phyloP scores from a whole-genome alignment of 2,797 vertebrate species.

The Micromesistius poutassou region DNA sequence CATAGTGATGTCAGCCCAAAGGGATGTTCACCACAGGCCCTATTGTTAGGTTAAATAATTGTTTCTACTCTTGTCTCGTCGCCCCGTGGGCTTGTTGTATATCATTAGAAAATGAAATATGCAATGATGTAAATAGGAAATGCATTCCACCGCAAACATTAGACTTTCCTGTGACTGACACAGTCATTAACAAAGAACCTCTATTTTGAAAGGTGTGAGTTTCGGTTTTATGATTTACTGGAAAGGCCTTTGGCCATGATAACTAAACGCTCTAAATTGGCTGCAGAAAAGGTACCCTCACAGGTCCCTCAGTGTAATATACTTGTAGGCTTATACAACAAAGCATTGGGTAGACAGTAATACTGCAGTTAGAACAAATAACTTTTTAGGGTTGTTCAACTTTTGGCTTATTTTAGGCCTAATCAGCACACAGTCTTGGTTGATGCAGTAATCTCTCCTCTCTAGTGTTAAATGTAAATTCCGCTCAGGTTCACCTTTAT shows the following conservation, averaged over 20 bases:
- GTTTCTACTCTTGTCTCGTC: background rate
- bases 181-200: slow-evolving; percentile 1
- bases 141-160: background rate
- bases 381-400: background rate
- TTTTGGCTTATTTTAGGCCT: background rate
- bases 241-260: background rate
- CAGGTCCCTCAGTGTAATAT: background rate
- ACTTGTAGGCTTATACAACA: background rate
- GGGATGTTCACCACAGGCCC: background rate
- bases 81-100: background rate
- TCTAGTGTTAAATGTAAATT: background rate
- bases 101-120: background rate
- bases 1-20: background rate
- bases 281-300: background rate
- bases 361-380: background rate
- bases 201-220: background rate
- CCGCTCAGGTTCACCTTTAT: background rate
- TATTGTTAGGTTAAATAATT: background rate
- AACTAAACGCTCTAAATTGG: background rate
- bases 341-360: background rate
- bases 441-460: background rate
- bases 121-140: background rate
- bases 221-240: background rate
- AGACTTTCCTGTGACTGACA: background rate
- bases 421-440: background rate